These are phyloP conservation scores for Enteromius fasciolatus DNA, from an alignment of 2,797 vertebrate species.

Conservation along the genomic window DNA sequence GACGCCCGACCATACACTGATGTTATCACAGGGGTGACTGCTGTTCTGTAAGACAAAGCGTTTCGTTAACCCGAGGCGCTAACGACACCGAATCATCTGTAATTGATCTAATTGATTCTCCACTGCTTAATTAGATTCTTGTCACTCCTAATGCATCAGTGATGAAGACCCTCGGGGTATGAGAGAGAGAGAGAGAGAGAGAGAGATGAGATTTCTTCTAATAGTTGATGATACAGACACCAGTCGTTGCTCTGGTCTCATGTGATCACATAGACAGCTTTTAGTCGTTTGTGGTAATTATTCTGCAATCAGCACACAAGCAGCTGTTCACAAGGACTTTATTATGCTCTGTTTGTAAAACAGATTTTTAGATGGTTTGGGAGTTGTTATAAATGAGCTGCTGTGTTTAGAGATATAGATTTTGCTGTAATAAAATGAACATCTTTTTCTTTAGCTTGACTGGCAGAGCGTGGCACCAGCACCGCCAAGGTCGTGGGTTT, in stretches of 20 bases:
- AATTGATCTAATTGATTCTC: constrained; percentile 64
- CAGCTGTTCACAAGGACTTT: constrained; percentile 20
- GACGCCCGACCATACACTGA: neutral
- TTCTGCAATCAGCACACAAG: neutral
- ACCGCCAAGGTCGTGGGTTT: constrained; percentile 14
- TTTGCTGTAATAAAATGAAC: neutral
- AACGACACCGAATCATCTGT: constrained; percentile 55
- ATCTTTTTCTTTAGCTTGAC: constrained; percentile 4
- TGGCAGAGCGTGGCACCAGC: neutral
- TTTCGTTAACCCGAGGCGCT: constrained; percentile 49
- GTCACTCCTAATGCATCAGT: constrained; percentile 58
- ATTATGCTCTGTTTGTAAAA: constrained; percentile 22
- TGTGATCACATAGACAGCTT: constrained; percentile 18
- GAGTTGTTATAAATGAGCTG: constrained; percentile 7
- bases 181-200: neutral
- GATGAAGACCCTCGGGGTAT: constrained; percentile 44
- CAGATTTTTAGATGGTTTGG: neutral
- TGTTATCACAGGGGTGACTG: constrained; percentile 39
- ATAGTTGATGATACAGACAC: constrained; percentile 37
- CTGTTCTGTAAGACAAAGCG: constrained; percentile 37
- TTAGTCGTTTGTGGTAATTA: constrained; percentile 18
- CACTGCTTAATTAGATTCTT: constrained; percentile 59
- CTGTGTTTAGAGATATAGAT: neutral
- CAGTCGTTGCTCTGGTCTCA: constrained; percentile 30
- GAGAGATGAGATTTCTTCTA: constrained; percentile 32